Conservation (phyloP, 2,888 invertebrate genomes). For the Bembecia ichneumoniformis region DNA sequence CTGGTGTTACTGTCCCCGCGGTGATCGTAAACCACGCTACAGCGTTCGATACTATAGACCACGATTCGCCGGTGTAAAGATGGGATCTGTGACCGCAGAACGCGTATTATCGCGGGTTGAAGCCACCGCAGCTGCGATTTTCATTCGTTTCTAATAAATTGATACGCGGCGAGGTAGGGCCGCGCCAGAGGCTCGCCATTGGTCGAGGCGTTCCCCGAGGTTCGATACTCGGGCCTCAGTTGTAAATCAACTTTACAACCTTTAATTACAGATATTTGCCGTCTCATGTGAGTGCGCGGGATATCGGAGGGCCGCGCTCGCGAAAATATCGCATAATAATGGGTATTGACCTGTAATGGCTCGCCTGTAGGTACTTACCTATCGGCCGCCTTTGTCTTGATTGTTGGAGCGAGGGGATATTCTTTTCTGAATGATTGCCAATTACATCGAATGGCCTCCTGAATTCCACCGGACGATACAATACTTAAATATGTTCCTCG, state of each 20-base stretch:
- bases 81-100: constrained; percentile 63
- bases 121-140: constrained; percentile 66
- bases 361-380: constrained; percentile 50
- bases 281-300: constrained; percentile 64
- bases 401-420: constrained; percentile 63
- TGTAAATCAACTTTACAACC: constrained; percentile 73
- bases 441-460: constrained; percentile 69
- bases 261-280: constrained; percentile 73
- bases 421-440: constrained; percentile 69
- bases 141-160: constrained; percentile 71
- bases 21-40: constrained; percentile 62
- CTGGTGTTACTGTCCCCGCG: constrained; percentile 65
- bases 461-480: constrained; percentile 58
- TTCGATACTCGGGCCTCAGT: constrained; percentile 58
- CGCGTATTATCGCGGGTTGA: constrained; percentile 51
- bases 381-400: constrained; percentile 70
- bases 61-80: constrained; percentile 43
- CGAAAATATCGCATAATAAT: constrained; percentile 73
- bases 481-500: constrained; percentile 46
- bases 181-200: constrained; percentile 42
- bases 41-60: constrained; percentile 60
- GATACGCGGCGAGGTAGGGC: constrained; percentile 50
- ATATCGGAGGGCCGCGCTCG: constrained; percentile 67
- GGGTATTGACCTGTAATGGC: constrained; percentile 71
- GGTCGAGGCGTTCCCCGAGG: constrained; percentile 57